phyloP scores from a whole-genome alignment of 2,113 vertebrate genomes.

The Chauna torquata region DNA sequence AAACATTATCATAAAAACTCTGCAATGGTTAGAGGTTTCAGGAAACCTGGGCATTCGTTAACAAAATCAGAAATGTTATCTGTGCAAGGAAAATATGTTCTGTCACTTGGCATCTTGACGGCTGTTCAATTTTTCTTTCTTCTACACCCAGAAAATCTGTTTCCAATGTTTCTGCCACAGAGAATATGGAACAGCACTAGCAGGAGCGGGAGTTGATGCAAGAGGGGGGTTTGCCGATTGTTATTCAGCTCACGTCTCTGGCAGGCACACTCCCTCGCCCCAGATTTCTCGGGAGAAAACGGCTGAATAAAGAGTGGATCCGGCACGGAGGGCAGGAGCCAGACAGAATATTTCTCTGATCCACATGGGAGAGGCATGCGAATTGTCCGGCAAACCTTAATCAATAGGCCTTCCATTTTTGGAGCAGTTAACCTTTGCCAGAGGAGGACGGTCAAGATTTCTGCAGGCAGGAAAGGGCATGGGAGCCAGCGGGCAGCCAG shows the following conservation, averaged over 20 bases:
- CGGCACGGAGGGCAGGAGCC: background rate
- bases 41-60: conserved; percentile 20
- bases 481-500: accelerated
- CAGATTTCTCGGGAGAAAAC: conserved; percentile 67
- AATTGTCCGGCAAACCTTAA: background rate
- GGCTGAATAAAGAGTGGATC: conserved; percentile 58
- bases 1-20: conserved; percentile 46
- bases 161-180: conserved; percentile 58
- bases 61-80: background rate
- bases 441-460: background rate
- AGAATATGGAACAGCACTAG: conserved; percentile 50
- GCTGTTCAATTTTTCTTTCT: background rate
- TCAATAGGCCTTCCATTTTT: background rate
- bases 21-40: background rate
- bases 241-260: conserved; percentile 64
- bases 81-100: background rate
- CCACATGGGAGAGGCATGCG: background rate
- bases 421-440: background rate
- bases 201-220: conserved; percentile 24
- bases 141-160: conserved; percentile 64
- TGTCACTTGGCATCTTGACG: conserved; percentile 9
- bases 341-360: conserved; percentile 14
- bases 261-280: conserved; percentile 40
- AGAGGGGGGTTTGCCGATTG: conserved; percentile 22
- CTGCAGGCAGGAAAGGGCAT: background rate